Evolutionary conservation across 2,797 vertebrate species (phyloP).

Genomic region (Rhinatrema bivittatum): DNA sequence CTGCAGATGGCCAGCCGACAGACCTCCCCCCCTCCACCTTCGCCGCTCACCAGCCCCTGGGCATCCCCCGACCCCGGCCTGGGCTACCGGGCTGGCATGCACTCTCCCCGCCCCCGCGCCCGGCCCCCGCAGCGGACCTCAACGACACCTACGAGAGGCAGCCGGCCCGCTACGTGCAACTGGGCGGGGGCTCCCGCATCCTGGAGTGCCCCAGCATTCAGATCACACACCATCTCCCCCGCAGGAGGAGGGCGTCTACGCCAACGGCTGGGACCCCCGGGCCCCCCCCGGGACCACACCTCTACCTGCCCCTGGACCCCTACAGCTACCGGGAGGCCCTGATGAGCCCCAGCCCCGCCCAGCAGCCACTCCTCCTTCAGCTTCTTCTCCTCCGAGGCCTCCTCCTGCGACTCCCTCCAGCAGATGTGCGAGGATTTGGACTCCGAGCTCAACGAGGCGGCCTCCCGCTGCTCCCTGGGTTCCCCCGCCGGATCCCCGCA

Average conservation of each 20-base stretch:
- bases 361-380: slow-evolving; percentile 83
- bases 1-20: slow-evolving; percentile 33
- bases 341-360: slow-evolving; percentile 80
- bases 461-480: slow-evolving; percentile 65
- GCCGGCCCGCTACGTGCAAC: slow-evolving; percentile 77
- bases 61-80: slow-evolving; percentile 46
- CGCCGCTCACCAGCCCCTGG: too few relatives aligned
- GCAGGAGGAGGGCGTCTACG: slow-evolving; percentile 47
- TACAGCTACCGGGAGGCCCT: slow-evolving; percentile 78
- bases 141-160: slow-evolving; percentile 84
- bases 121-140: slow-evolving; percentile 63
- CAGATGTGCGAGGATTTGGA: slow-evolving; percentile 79
- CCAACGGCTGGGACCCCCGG: slow-evolving; percentile 65
- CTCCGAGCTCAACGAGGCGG: slow-evolving; percentile 70
- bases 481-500: slow-evolving; percentile 48
- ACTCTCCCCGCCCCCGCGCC: slow-evolving; percentile 81
- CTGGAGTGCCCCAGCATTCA: slow-evolving; percentile 89
- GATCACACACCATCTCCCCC: slow-evolving; percentile 87
- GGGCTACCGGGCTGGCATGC: slow-evolving; percentile 76
- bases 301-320: slow-evolving; percentile 74
- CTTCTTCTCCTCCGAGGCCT: slow-evolving; percentile 74
- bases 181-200: slow-evolving; percentile 65
- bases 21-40: slow-evolving; percentile 40
- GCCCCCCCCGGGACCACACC: slow-evolving; percentile 69
- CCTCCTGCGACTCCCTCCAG: slow-evolving; percentile 72